Conservation (phyloP, 2,888 invertebrate genomes). For the Rhingia rostrata region DNA sequence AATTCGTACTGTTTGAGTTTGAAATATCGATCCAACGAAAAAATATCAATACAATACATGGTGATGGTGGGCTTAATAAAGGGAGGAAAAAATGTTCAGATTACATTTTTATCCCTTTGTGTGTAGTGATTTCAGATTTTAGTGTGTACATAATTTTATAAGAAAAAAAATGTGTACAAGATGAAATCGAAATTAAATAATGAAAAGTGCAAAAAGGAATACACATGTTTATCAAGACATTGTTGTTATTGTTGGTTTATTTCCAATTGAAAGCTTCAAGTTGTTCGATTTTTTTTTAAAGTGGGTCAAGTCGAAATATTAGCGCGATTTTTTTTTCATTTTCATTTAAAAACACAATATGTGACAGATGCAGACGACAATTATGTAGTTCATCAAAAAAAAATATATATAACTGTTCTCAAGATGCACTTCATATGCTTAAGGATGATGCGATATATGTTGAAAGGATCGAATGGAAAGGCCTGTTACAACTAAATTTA, state of each 20-base stretch:
- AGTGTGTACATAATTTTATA: slow-evolving; percentile 5
- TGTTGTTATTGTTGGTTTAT: slow-evolving; percentile 6
- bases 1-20: slow-evolving; percentile 48
- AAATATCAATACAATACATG: slow-evolving; percentile 47
- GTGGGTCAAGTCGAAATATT: slow-evolving; percentile 63
- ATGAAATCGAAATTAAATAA: slow-evolving; percentile 9
- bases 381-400: neutral
- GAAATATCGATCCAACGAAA: slow-evolving; percentile 66
- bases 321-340: slow-evolving; percentile 37
- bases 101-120: slow-evolving; percentile 9
- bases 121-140: slow-evolving; percentile 39
- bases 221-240: slow-evolving; percentile 19
- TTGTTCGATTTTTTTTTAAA: slow-evolving; percentile 45
- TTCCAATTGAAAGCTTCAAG: slow-evolving; percentile 21
- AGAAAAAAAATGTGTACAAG: slow-evolving; percentile 1
- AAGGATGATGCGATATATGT: slow-evolving; percentile 25
- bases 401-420: neutral
- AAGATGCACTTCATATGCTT: slow-evolving; percentile 18
- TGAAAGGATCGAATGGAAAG: slow-evolving; percentile 33
- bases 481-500: slow-evolving; percentile 28
- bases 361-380: slow-evolving; percentile 15
- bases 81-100: neutral
- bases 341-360: slow-evolving; percentile 30
- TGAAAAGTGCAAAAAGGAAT: slow-evolving; percentile 49
- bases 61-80: slow-evolving; percentile 27